These are phyloP conservation scores for Orthosia incerta DNA, from an alignment of 2,888 invertebrate genomes.

Conservation along the genomic window DNA sequence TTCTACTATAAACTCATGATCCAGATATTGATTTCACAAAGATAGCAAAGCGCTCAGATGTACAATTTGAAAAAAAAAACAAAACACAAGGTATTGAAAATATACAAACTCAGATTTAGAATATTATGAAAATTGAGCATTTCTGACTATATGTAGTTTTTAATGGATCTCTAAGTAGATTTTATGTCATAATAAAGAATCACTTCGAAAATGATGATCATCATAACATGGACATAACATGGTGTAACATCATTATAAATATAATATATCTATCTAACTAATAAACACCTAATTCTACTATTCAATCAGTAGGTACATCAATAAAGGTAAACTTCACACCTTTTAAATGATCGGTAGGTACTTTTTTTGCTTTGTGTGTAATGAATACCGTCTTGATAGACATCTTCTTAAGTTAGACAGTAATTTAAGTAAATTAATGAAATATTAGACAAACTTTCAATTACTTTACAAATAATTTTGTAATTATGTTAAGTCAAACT, in stretches of 20 bases:
- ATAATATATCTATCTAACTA: neutral
- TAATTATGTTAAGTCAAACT: neutral
- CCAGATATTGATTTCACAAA: no score
- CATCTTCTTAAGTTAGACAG: slow-evolving; percentile 29
- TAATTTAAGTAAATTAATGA: slow-evolving; percentile 37
- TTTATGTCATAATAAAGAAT: neutral
- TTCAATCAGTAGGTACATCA: neutral
- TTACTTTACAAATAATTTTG: neutral
- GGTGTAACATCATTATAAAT: neutral
- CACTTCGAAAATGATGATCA: neutral
- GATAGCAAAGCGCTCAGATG: no score
- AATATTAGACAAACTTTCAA: slow-evolving; percentile 17
- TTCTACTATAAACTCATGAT: no score
- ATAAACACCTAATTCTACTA: neutral
- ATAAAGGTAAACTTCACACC: slow-evolving; percentile 8
- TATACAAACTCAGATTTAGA: no score
- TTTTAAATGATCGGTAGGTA: neutral
- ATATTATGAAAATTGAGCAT: no score
- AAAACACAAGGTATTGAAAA: no score
- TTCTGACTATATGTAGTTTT: no score
- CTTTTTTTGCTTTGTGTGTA: neutral
- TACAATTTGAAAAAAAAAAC: no score
- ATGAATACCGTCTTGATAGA: neutral
- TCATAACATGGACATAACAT: no score
- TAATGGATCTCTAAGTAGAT: no score